Conservation (phyloP, 2,888 invertebrate species). For the Chrysolina oricalcia region DNA sequence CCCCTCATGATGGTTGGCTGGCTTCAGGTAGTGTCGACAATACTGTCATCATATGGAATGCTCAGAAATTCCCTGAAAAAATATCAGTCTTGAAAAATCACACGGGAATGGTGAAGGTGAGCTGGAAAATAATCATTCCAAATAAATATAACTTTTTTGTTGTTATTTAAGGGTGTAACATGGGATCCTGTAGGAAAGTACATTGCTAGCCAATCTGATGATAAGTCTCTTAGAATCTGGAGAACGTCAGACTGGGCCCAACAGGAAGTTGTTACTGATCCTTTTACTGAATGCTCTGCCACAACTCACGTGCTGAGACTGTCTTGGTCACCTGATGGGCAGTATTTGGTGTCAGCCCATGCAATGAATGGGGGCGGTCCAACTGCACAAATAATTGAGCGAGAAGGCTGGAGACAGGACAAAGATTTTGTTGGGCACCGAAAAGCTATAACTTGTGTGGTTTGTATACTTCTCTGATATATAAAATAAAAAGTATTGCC, state of each 20-base stretch:
- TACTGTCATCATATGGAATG: slow-evolving; percentile 98
- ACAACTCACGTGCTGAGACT: slow-evolving; percentile 94
- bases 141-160: not conserved
- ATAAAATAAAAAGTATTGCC: no score
- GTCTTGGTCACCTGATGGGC: slow-evolving; percentile 98
- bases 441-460: slow-evolving; percentile 96
- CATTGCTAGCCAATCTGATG: slow-evolving; percentile 96
- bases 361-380: slow-evolving; percentile 99
- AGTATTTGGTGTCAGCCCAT: slow-evolving; percentile 96
- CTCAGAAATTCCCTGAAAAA: slow-evolving; percentile 88
- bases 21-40: slow-evolving; percentile 99
- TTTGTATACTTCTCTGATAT: slow-evolving; percentile 68
- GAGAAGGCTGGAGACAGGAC: slow-evolving; percentile 94
- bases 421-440: slow-evolving; percentile 98
- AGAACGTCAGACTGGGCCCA: slow-evolving; percentile 95
- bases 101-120: slow-evolving; percentile 89
- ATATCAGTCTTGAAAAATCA: slow-evolving; percentile 92
- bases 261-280: slow-evolving; percentile 90
- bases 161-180: slow-evolving; percentile 81
- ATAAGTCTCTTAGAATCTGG: slow-evolving; percentile 95
- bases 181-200: slow-evolving; percentile 99
- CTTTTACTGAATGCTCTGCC: slow-evolving; percentile 89
- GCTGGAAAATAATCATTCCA: not conserved
- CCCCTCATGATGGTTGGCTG: slow-evolving; percentile 87
- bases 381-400: slow-evolving; percentile 95